Percentiles rank a stretch among this genome's conserved stretches.
Evolutionary conservation across 2,888 invertebrate species (phyloP).

Genomic region (Pristionchus japonicus): DNA sequence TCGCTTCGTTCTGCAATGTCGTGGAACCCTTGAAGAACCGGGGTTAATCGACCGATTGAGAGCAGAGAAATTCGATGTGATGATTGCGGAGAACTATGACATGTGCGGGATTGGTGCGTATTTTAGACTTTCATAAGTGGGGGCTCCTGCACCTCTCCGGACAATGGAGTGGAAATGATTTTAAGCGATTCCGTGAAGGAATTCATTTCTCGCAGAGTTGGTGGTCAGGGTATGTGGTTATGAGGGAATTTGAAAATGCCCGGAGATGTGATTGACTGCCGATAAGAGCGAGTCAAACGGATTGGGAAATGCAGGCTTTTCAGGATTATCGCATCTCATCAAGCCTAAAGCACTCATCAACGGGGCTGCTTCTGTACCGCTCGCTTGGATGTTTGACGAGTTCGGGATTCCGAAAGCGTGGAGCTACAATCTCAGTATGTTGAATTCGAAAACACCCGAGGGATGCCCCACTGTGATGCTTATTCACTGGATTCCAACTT

Average conservation of each 20-base stretch:
- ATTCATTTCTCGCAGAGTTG: no score
- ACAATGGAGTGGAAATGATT: no score
- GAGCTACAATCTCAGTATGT: not conserved
- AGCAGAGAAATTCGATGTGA: not conserved
- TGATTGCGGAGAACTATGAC: slow-evolving; percentile 9
- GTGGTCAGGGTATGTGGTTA: no score
- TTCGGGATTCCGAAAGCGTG: not conserved
- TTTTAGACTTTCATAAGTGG: not conserved
- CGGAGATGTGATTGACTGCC: no score
- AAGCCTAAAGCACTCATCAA: not conserved
- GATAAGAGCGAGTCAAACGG: no score
- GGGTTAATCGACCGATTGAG: not conserved
- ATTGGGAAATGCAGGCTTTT: no score
- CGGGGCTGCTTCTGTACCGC: not conserved
- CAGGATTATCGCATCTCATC: not conserved
- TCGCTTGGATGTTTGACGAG: not conserved
- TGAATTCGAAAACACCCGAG: no score
- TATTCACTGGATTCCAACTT: no score
- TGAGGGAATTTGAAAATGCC: no score
- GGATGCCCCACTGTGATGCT: no score
- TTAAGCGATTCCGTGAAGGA: no score
- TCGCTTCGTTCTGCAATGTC: not conserved
- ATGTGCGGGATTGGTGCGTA: slow-evolving; percentile 13
- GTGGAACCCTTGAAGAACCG: not conserved
- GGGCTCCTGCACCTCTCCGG: no score